Base-by-base conservation (phyloP, 2,797 vertebrate genomes). In the Periparus ater region DNA sequence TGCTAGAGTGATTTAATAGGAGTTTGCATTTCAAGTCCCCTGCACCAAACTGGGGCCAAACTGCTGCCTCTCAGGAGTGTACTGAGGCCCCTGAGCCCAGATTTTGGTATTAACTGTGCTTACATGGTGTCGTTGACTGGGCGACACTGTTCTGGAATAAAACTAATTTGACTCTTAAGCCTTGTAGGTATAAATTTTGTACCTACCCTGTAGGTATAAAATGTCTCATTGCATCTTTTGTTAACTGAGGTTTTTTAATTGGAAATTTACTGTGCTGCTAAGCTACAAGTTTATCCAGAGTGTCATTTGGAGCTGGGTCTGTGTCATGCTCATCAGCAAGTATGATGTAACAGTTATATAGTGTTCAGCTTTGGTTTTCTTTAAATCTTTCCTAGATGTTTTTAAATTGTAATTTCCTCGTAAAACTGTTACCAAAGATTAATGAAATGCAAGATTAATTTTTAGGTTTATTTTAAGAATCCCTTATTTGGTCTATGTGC, bases 391-490 rank as follows among this genome's bases (percentile, higher is more conserved):
- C 42, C 29, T 72, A 88, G 26, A 30, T 44, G 36, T 6, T 34
- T 94, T 95, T 61, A 60, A 55, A 62, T 40, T 66, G 32, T 54
- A 63, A 50, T 92, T 88, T 85, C 29, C 54, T 91, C 18, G 15
- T 75, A 40, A 61, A 91, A 67, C 38, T 87, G 51, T 70, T 85
- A 62, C 20, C 47, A 84, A 84, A 75, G n/a, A 27, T 54, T 91
- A 90, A 67, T 57, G n/a, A 78, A 87, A 90, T 54, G 18, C 23
- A 58, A 40, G 44, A 48, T 66, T 74, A 17, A 40, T 81, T 95
- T 93, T 90, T 51, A 76, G 47, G 26, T 50, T 50, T 71, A 80
- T 78, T 93, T 92, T 83, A 94, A 71, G 48, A 91, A 86, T 68
- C 45, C 20, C n/a, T 89, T 22, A 17, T 63, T 58, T 65, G 62